Conservation (phyloP, 2,888 invertebrate genomes). For the Agrochola circellaris region DNA sequence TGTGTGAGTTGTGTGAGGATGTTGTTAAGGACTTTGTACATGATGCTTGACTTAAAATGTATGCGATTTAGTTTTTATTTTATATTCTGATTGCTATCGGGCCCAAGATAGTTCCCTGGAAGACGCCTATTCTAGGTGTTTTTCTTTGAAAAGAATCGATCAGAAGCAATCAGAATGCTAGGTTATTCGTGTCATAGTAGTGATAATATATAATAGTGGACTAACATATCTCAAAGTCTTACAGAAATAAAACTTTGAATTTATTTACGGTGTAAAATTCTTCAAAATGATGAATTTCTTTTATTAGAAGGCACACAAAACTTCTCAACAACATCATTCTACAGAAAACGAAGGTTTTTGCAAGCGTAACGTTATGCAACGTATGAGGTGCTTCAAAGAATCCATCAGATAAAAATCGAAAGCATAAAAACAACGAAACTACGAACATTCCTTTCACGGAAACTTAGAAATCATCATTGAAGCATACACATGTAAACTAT, state of each 20-base stretch:
- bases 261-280: neutral
- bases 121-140: neutral
- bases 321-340: neutral
- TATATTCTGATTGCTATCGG: slow-evolving; percentile 28
- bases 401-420: slow-evolving; percentile 16
- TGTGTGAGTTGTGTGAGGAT: slow-evolving; percentile 38
- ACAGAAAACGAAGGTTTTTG: neutral
- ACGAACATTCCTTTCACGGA: slow-evolving; percentile 44
- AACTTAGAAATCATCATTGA: slow-evolving; percentile 49
- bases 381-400: slow-evolving; percentile 8
- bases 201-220: neutral
- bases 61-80: slow-evolving; percentile 35
- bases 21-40: slow-evolving; percentile 59
- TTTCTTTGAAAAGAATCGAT: slow-evolving; percentile 1
- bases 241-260: neutral
- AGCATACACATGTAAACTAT: slow-evolving; percentile 55
- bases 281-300: no score
- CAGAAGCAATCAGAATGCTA: no score
- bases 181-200: neutral
- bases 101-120: slow-evolving; percentile 25
- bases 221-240: neutral
- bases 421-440: slow-evolving; percentile 23
- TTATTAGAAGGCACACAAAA: neutral
- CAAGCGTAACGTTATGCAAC: neutral
- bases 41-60: slow-evolving; percentile 25